Conservation (phyloP, 2,113 vertebrate genomes). For the Odontesthes bonariensis region DNA sequence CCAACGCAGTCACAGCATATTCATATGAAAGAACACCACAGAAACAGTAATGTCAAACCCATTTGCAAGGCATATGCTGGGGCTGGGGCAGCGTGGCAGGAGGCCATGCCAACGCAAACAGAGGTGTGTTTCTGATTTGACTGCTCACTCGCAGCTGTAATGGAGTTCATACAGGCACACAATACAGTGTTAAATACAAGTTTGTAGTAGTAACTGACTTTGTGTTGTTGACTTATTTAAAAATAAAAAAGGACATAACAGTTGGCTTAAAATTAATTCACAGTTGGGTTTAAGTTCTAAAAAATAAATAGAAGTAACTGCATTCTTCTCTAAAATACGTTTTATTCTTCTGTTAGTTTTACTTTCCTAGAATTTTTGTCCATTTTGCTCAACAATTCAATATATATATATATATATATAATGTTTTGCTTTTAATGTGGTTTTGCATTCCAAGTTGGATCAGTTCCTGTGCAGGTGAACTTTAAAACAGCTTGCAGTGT, state of each 20-base stretch:
- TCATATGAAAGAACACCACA: slow-evolving; percentile 28
- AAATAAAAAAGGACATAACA: neutral
- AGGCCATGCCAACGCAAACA: slow-evolving; percentile 75
- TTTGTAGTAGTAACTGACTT: neutral
- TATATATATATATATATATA: no score
- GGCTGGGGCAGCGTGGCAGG: slow-evolving; percentile 43
- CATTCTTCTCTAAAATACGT: neutral
- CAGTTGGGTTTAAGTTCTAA: neutral
- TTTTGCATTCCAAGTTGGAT: neutral
- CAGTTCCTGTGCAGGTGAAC: no score
- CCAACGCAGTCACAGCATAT: slow-evolving; percentile 21
- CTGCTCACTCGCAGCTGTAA: slow-evolving; percentile 35
- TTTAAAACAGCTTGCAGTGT: no score
- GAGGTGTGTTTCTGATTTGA: slow-evolving; percentile 77
- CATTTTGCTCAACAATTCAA: neutral
- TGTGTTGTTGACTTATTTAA: neutral
- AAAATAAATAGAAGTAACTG: neutral
- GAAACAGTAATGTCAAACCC: slow-evolving; percentile 50
- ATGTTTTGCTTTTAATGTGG: neutral
- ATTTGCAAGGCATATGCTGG: slow-evolving; percentile 70
- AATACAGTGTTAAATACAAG: neutral
- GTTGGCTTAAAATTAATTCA: neutral
- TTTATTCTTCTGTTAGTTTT: neutral
- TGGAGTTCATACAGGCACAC: slow-evolving; percentile 4
- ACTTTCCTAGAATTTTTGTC: neutral